A percentile compares a stretch with the other conserved stretches of the same genome.
These are phyloP conservation scores for Unio pictorum DNA, from an alignment of 2,888 invertebrate species.

Conservation along the genomic window DNA sequence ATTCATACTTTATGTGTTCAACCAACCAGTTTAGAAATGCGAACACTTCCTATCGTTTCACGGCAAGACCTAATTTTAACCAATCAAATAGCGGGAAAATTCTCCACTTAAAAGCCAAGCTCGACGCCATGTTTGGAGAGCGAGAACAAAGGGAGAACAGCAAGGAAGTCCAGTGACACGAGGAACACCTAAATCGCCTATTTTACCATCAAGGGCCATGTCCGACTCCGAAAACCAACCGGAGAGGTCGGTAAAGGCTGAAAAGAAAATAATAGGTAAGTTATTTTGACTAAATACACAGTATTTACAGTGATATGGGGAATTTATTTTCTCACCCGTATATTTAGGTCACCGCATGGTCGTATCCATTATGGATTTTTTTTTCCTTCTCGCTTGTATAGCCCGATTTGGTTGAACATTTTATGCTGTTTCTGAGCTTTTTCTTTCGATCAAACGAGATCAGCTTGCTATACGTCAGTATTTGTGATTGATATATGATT, in stretches of 20 bases:
- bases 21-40: no score
- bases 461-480: conserved; percentile 1
- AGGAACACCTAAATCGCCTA: conserved; percentile 52
- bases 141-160: conserved; percentile 52
- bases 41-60: no score
- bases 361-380: background rate
- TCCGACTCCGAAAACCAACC: conserved; percentile 94
- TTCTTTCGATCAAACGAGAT: conserved; percentile 1
- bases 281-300: background rate
- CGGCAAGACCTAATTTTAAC: no score
- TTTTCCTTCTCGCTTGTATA: no score
- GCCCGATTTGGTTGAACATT: no score
- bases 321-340: no score
- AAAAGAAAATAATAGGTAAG: conserved; percentile 77
- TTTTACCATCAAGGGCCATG: conserved; percentile 78
- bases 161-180: conserved; percentile 50
- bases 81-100: no score
- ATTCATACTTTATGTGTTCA: no score
- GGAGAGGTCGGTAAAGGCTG: conserved; percentile 77
- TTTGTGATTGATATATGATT: conserved; percentile 2
- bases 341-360: conserved; percentile 21
- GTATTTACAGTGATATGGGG: background rate
- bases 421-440: no score
- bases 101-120: no score
- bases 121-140: conserved; percentile 30